Evolutionary conservation across 2,888 invertebrate genomes (phyloP).

Genomic region (Sinopyrophorus schimmeli): DNA sequence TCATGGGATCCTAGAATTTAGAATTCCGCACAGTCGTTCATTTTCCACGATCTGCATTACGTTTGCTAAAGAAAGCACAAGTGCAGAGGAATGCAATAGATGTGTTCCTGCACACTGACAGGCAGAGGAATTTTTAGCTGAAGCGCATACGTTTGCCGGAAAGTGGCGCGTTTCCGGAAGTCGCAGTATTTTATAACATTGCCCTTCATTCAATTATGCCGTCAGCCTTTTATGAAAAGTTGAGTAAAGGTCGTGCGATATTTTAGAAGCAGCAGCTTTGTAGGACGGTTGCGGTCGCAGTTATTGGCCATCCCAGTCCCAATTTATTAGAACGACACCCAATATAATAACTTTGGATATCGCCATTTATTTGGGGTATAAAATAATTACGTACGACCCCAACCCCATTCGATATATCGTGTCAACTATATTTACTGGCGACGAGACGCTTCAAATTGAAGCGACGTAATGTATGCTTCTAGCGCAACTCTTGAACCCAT

Average conservation of each 20-base stretch:
- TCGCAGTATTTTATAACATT: conserved; percentile 23
- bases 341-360: conserved; percentile 41
- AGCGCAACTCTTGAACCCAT: conserved; percentile 25
- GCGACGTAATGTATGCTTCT: conserved; percentile 15
- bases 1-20: conserved; percentile 36
- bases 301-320: conserved; percentile 42
- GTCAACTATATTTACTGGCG: conserved; percentile 11
- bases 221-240: conserved; percentile 37
- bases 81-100: conserved; percentile 35
- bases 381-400: conserved; percentile 35
- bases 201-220: conserved; percentile 38
- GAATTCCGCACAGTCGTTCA: conserved; percentile 37
- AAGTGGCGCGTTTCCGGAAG: neutral
- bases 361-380: conserved; percentile 42
- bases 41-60: conserved; percentile 32
- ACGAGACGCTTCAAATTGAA: conserved; percentile 13
- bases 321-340: conserved; percentile 44
- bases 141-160: neutral
- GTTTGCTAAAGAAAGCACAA: conserved; percentile 18
- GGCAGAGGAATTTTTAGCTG: neutral
- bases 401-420: conserved; percentile 12
- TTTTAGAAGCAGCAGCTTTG: conserved; percentile 40
- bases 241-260: conserved; percentile 38
- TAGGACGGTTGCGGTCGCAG: conserved; percentile 39
- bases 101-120: too few relatives aligned